Evolutionary conservation across 2,113 vertebrate genomes (phyloP), one percentile per base, ranked within the genome.

Genomic region (Toxotes chatareus): DNA sequence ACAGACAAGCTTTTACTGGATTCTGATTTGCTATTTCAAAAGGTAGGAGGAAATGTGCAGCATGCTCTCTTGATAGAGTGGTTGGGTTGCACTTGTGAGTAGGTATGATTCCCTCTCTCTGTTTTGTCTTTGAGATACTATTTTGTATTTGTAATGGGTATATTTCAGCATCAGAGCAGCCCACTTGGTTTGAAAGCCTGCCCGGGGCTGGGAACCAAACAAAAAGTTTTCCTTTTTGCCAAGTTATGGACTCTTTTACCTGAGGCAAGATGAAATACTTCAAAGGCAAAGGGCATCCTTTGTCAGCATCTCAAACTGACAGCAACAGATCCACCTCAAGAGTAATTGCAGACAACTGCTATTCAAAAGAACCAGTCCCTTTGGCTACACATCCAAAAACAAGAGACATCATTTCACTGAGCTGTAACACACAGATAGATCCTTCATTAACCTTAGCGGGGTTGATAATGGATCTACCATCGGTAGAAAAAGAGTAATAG

Each of bases 211-310:
- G 75, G 65, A 92, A 92, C 82, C 80, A 89, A 82, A 91, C 85
- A 88, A 91, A 93, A 93, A 88, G 61, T 92, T 94, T 90, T 89
- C 72, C 86, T 83, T 87, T 92, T 91, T 86, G 59, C 83, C 82
- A 81, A 91, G 84, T 90, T 87, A n/a, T 79, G 80, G 82, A 73
- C 86, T 89, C 74, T 90, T 82, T 93, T 80, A 93, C 92, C 92
- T 88, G 86, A 89, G 93, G 92, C 92, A 77, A 92, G 88, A 88
- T 84, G 84, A 88, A 82, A 68, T 46, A 84, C 88, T 89, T 93
- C 91, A 92, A 93, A 93, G 88, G 80, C 80, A 85, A 83, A 94
- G 90, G 89, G 85, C 84, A 79, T 86, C 76, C 55, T 93, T 88
- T 90, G 90, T 90, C 88, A 92, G 91, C 84, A 85, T 79, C 87